Evolutionary conservation across 2,888 invertebrate genomes (phyloP).

Genomic region (Actias luna): DNA sequence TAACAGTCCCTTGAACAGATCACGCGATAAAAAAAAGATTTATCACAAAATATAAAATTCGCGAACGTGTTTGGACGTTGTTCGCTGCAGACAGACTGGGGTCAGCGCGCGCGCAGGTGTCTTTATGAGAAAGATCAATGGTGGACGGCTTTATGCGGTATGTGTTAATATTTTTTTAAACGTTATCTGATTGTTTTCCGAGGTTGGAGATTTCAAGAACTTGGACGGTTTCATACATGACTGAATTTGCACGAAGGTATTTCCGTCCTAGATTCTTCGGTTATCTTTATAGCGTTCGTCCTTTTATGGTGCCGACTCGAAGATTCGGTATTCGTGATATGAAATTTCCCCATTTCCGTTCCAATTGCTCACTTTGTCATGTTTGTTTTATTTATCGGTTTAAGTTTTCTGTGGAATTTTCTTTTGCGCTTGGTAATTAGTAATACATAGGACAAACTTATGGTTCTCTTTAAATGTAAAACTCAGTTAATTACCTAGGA

Average conservation of each 20-base stretch:
- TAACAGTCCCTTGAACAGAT: constrained; percentile 1
- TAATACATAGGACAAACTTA: not conserved
- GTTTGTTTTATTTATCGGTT: not conserved
- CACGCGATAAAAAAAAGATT: not conserved
- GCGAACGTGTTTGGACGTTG: constrained; percentile 26
- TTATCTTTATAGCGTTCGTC: not conserved
- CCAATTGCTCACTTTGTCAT: not conserved
- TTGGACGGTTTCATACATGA: constrained; percentile 25
- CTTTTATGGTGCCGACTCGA: not conserved
- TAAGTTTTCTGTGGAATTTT: not conserved
- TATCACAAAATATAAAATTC: constrained; percentile 11
- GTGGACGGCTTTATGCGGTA: constrained; percentile 53
- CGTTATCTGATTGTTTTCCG: not conserved
- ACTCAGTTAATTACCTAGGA: no score
- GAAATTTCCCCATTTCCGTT: not conserved
- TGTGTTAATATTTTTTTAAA: constrained; percentile 19
- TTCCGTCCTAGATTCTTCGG: constrained; percentile 1
- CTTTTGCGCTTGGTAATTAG: not conserved
- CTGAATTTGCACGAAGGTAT: constrained; percentile 9
- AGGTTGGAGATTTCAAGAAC: not conserved
- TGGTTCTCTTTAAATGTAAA: not conserved
- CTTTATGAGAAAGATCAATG: constrained; percentile 51
- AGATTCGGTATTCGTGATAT: constrained; percentile 2
- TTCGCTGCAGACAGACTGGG: constrained; percentile 41
- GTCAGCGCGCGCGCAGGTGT: constrained; percentile 54